Percentiles rank a stretch among this genome's conserved stretches.
Conservation (phyloP, 2,113 vertebrate species). For the Phaethon lepturus region DNA sequence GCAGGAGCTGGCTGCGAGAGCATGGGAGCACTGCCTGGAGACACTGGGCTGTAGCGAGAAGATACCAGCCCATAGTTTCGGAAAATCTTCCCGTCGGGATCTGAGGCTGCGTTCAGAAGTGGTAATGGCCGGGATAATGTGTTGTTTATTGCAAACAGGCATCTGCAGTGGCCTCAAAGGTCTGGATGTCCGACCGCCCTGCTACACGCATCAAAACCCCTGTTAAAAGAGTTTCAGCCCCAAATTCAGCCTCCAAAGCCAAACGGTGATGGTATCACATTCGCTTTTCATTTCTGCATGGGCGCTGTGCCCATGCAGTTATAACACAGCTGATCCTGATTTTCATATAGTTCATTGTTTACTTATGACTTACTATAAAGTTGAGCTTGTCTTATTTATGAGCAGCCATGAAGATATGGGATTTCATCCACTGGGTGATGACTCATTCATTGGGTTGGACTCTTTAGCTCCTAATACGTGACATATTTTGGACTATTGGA, state of each 20-base stretch:
- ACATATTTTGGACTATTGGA: slow-evolving; percentile 43
- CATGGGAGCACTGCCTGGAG: not conserved
- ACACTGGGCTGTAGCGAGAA: not conserved
- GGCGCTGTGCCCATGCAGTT: slow-evolving; percentile 16
- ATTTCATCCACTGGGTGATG: slow-evolving; percentile 64
- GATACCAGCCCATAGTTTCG: not conserved
- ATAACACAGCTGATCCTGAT: slow-evolving; percentile 64
- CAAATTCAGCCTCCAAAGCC: not conserved
- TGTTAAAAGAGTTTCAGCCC: not conserved
- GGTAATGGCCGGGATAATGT: not conserved
- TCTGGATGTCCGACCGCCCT: not conserved
- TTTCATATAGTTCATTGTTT: slow-evolving; percentile 69
- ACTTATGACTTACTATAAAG: slow-evolving; percentile 71
- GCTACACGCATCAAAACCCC: not conserved
- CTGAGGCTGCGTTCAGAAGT: not conserved
- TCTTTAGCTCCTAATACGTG: slow-evolving; percentile 33
- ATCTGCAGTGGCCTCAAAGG: not conserved
- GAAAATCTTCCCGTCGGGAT: not conserved
- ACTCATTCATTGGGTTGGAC: slow-evolving; percentile 62
- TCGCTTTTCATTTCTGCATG: slow-evolving; percentile 41
- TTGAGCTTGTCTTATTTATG: slow-evolving; percentile 63
- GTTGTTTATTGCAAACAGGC: slow-evolving; percentile 17
- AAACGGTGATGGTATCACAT: slow-evolving; percentile 31
- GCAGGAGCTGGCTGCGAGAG: not conserved
- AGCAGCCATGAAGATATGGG: slow-evolving; percentile 54